Percentiles rank a stretch among this genome's conserved stretches.
Evolutionary conservation across 2,113 vertebrate genomes (phyloP).

Genomic region (Limnothrissa miodon): DNA sequence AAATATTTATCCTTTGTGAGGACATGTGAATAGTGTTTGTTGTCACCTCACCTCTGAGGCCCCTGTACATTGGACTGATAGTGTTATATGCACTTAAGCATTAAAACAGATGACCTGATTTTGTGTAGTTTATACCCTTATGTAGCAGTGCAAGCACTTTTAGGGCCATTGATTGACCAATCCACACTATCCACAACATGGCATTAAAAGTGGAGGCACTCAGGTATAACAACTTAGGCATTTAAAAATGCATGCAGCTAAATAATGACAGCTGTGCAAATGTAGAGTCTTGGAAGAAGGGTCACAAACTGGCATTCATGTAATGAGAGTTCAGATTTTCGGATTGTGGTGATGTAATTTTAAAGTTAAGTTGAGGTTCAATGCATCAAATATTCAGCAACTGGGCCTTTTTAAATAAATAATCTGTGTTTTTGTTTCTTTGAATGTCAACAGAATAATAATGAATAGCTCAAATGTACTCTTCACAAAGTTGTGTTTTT

Average conservation of each 20-base stretch:
- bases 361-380: background rate
- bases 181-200: background rate
- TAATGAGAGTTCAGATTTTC: background rate
- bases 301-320: background rate
- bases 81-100: background rate
- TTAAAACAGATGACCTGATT: background rate
- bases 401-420: background rate
- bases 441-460: too few species aligned
- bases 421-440: background rate
- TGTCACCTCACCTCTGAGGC: too few species aligned
- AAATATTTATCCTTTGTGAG: too few species aligned
- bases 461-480: background rate
- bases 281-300: background rate
- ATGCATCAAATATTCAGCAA: background rate
- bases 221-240: background rate
- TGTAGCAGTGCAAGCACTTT: background rate
- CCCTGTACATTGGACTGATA: too few species aligned
- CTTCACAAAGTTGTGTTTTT: background rate
- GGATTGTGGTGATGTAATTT: background rate
- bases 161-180: background rate
- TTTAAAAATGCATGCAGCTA: background rate
- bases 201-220: background rate
- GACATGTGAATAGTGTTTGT: too few species aligned
- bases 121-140: background rate
- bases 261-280: background rate